phyloP scores from a whole-genome alignment of 2,113 vertebrate genomes.

The Pedionomus torquatus region DNA sequence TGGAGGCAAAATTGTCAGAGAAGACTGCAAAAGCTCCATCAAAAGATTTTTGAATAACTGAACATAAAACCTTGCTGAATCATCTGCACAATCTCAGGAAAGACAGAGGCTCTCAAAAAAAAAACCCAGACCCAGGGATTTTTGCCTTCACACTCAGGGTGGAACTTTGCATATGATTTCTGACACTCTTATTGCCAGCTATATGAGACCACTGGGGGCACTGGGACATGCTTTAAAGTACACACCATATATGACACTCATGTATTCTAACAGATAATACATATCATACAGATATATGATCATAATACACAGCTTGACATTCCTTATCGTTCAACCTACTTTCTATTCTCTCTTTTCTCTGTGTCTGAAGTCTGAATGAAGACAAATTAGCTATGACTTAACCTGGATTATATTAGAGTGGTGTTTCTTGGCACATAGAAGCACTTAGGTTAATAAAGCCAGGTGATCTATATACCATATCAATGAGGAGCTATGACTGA shows the following conservation, averaged over 20 bases:
- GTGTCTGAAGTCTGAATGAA: not conserved
- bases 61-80: not conserved
- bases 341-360: not conserved
- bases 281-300: not conserved
- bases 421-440: not conserved
- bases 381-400: not conserved
- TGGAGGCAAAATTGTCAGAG: not conserved
- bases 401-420: not conserved
- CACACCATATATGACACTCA: not conserved
- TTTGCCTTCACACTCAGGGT: not conserved
- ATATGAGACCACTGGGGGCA: not conserved
- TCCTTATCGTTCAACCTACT: not conserved
- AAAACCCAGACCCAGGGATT: not conserved
- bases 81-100: not conserved
- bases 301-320: not conserved
- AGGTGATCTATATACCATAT: not conserved
- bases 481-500: not conserved
- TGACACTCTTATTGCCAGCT: not conserved
- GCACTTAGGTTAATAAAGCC: not conserved
- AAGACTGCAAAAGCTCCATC: not conserved
- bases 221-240: not conserved
- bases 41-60: not conserved
- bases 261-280: not conserved
- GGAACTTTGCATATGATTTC: fast-evolving
- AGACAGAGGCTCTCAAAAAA: not conserved